Base-by-base conservation (phyloP, 1,140 invertebrate genomes). In the Theocolax elegans region DNA sequence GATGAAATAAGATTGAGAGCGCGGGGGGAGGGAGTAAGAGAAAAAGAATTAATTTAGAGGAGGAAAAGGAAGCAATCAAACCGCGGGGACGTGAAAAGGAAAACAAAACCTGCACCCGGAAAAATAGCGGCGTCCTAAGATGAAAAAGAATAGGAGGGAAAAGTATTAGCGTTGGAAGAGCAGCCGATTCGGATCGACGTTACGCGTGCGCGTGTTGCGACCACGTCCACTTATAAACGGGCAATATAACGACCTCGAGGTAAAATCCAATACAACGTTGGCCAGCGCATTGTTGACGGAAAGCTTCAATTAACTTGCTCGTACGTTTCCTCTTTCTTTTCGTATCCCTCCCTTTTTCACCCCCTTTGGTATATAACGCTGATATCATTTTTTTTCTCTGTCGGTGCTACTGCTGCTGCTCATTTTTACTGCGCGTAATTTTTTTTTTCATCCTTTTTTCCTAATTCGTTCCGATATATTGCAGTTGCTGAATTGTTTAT, bases 261-360 rank as follows among this genome's bases (percentile, higher is more conserved):
- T 62, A 48, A 31, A 31, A 62, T 62, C 59, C 25, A 62, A 48
- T 62, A 62, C 25, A 31, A 56, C 12, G 35, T 35, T 58, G 44
- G n/a, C n/a, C 27, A 19, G 60, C 60, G 46, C 17, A 23, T 49
- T 63, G 46, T 63, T 49, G 46, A 49, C 27, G 60, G 29, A 63
- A 63, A 63, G 17, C 29, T 63, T 63, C 46, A 38, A 63, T 49
- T 21, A 63, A 49, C 60, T 49, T 10, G 12, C 35, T 42, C 35
- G 23, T 40, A 40, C 15, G 35, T 38, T 9, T 29, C 29, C 42
- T 23, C 10, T n/a, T 13, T 25, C 35, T 60, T 35, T 63, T n/a
- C 35, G 54, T 42, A 1, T 44, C 19, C 2, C 1, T 7, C 3
- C 46, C 46, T 2, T 48, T 10, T 19, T 19, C 46, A 4, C 25